Conservation (phyloP, 1,140 invertebrate species). For the Diabrotica virgifera region DNA sequence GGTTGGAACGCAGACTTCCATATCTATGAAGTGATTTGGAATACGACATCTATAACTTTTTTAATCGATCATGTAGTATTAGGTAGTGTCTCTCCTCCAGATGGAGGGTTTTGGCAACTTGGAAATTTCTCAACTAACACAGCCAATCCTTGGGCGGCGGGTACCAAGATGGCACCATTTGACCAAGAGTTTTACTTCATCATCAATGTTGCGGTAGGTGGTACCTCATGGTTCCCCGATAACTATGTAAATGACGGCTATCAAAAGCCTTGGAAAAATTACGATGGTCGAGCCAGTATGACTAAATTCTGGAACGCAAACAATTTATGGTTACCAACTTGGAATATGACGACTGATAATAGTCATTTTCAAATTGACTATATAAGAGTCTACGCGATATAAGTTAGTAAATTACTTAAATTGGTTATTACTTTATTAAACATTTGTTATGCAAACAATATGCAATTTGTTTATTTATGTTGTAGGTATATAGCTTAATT, state of each 20-base stretch:
- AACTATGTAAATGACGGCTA: constrained; percentile 30
- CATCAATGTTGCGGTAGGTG: constrained; percentile 52
- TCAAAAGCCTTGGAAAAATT: constrained; percentile 52
- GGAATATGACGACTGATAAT: constrained; percentile 46
- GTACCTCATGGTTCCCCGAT: constrained; percentile 52
- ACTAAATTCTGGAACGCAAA: constrained; percentile 52
- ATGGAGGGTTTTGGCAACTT: constrained; percentile 30
- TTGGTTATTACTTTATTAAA: too few species aligned
- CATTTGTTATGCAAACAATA: too few species aligned
- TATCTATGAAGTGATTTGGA: constrained; percentile 54
- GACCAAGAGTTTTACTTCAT: constrained; percentile 64
- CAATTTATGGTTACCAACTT: constrained; percentile 52
- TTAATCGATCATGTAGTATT: constrained; percentile 29
- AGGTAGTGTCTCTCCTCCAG: constrained; percentile 26
- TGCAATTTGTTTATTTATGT: too few species aligned
- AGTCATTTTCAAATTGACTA: constrained; percentile 59
- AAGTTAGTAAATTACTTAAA: too few species aligned
- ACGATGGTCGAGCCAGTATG: constrained; percentile 31
- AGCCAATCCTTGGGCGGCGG: constrained; percentile 47
- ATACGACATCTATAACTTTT: constrained; percentile 37
- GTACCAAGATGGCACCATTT: constrained; percentile 54
- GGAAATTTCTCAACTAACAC: constrained; percentile 20
- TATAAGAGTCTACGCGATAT: constrained; percentile 56
- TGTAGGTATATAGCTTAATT: too few species aligned
- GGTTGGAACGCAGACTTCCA: constrained; percentile 53